phyloP scores from a whole-genome alignment of 2,888 invertebrate species.

The Aproaerema taeniolella region DNA sequence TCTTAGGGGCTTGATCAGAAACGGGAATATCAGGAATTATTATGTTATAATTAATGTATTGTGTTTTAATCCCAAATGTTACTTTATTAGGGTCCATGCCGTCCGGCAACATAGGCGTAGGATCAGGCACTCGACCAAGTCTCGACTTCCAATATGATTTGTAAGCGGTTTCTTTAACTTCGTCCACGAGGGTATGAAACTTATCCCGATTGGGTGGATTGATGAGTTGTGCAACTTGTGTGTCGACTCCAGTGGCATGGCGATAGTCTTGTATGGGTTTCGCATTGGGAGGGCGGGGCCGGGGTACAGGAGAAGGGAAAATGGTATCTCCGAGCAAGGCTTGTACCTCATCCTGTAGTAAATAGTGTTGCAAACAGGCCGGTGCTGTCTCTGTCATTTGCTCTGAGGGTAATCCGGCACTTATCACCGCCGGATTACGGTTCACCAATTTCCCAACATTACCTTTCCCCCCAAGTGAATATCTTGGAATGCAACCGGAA shows the following conservation, averaged over 20 bases:
- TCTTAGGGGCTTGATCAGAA: too few relatives aligned
- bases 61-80: too few relatives aligned
- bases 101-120: slow-evolving; percentile 55
- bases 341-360: slow-evolving; percentile 56
- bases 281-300: slow-evolving; percentile 44
- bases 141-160: slow-evolving; percentile 55
- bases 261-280: slow-evolving; percentile 44
- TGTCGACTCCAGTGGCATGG: slow-evolving; percentile 37
- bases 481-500: too few relatives aligned
- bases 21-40: too few relatives aligned
- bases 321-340: slow-evolving; percentile 53
- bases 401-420: too few relatives aligned
- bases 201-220: slow-evolving; percentile 52
- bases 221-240: slow-evolving; percentile 37
- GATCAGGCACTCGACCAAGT: slow-evolving; percentile 43
- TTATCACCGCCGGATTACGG: too few relatives aligned
- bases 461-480: too few relatives aligned
- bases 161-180: slow-evolving; percentile 53
- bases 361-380: slow-evolving; percentile 49
- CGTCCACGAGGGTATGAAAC: slow-evolving; percentile 48
- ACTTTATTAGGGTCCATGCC: too few relatives aligned
- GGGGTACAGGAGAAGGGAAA: slow-evolving; percentile 38
- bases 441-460: too few relatives aligned
- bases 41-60: too few relatives aligned
- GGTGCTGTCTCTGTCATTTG: too few relatives aligned